These are phyloP conservation scores for Ramazzottius varieornatus DNA, from an alignment of 2,888 invertebrate species.

Conservation along the genomic window DNA sequence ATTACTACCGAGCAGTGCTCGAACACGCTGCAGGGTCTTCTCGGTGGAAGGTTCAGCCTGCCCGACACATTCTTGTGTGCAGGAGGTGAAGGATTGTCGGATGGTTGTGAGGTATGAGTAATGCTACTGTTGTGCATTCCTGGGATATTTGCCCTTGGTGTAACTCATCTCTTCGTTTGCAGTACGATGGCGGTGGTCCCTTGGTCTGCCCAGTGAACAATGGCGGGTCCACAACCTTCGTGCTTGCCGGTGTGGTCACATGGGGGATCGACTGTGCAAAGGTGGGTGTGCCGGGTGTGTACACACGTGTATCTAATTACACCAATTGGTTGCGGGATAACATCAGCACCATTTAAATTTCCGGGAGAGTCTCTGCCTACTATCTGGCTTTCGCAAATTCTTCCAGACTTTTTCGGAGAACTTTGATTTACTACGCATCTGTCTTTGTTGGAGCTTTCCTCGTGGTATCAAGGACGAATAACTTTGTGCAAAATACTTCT, in stretches of 20 bases:
- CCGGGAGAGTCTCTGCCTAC: too few species aligned
- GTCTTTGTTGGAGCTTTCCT: too few species aligned
- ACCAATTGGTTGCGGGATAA: not conserved
- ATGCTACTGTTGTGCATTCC: not conserved
- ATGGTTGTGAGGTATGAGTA: not conserved
- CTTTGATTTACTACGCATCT: too few species aligned
- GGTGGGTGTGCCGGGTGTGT: not conserved
- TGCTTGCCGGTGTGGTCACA: not conserved
- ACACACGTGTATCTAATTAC: not conserved
- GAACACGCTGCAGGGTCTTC: not conserved
- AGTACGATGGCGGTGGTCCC: slow-evolving; percentile 1
- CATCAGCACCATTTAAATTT: not conserved
- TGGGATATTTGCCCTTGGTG: too few species aligned
- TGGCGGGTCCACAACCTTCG: not conserved
- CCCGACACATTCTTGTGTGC: not conserved
- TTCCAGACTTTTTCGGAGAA: too few species aligned
- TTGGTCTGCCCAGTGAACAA: not conserved
- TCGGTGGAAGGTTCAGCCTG: not conserved
- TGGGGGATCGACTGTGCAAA: not conserved
- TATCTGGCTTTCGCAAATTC: too few species aligned
- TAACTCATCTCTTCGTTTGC: not conserved
- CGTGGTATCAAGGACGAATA: too few species aligned
- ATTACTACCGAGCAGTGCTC: not conserved
- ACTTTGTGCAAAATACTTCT: too few species aligned
- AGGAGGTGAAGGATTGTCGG: not conserved